These are phyloP conservation scores for Zonitis immaculata DNA, from an alignment of 2,888 invertebrate species.

Conservation along the genomic window DNA sequence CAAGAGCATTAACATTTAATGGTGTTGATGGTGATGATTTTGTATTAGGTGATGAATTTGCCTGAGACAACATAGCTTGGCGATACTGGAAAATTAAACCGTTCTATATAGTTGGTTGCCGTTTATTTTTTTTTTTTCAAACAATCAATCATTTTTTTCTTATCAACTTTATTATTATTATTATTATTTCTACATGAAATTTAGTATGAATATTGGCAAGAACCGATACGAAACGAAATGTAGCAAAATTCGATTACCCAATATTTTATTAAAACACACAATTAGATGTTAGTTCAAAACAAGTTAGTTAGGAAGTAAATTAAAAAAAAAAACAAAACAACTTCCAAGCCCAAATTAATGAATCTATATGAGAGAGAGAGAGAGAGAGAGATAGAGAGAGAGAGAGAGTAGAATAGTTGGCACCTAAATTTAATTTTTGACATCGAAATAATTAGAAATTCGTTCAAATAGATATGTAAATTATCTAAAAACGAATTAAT, in stretches of 20 bases:
- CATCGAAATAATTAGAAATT: background rate
- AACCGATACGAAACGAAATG: background rate
- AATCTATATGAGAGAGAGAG: too few species aligned
- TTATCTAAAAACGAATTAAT: too few species aligned
- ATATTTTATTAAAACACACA: too few species aligned
- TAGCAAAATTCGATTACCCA: too few species aligned
- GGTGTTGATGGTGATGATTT: slow-evolving; percentile 44
- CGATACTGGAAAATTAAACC: slow-evolving; percentile 66
- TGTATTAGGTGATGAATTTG: slow-evolving; percentile 30
- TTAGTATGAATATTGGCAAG: background rate
- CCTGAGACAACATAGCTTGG: slow-evolving; percentile 68
- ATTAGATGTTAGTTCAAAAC: background rate
- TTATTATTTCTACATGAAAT: background rate
- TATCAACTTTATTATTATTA: too few species aligned
- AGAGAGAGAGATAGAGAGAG: too few species aligned
- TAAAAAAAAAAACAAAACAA: background rate
- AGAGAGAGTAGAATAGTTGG: background rate
- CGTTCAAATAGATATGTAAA: too few species aligned
- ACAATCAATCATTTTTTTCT: too few species aligned
- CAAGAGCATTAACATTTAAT: slow-evolving; percentile 54
- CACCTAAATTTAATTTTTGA: background rate
- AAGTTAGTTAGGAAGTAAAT: background rate
- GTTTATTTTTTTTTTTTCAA: background rate
- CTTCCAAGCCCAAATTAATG: background rate
- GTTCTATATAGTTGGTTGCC: too few species aligned